Conservation (phyloP, 2,888 invertebrate genomes). For the Fragum sueziense region DNA sequence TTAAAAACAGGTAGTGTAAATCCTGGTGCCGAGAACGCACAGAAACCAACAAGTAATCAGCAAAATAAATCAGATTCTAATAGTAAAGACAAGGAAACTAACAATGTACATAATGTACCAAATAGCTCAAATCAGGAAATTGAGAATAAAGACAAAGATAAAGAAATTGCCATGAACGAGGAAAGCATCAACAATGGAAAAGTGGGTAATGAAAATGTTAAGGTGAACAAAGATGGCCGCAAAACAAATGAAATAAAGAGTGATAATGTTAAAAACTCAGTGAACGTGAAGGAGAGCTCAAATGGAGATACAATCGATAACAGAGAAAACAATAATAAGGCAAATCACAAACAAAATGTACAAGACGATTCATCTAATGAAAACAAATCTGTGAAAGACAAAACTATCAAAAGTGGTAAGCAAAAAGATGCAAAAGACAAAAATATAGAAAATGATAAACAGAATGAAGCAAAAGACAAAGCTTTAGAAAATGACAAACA, state of each 20-base stretch:
- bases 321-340: background rate
- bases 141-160: too few relatives aligned
- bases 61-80: too few relatives aligned
- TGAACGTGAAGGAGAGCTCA: background rate
- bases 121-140: background rate
- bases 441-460: background rate
- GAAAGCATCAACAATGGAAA: too few relatives aligned
- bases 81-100: too few relatives aligned
- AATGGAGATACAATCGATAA: background rate
- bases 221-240: too few relatives aligned
- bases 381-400: background rate
- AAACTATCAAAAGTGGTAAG: background rate
- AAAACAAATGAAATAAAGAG: too few relatives aligned
- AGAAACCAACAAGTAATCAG: too few relatives aligned
- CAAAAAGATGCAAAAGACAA: background rate
- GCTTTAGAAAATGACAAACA: background rate
- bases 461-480: background rate
- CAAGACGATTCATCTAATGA: background rate
- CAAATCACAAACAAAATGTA: slow-evolving; percentile 4
- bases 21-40: too few relatives aligned
- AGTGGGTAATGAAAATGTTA: too few relatives aligned
- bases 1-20: too few relatives aligned
- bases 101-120: background rate
- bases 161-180: too few relatives aligned
- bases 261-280: background rate